Base-by-base conservation (phyloP, 2,888 invertebrate genomes). In the Colostygia pectinataria region DNA sequence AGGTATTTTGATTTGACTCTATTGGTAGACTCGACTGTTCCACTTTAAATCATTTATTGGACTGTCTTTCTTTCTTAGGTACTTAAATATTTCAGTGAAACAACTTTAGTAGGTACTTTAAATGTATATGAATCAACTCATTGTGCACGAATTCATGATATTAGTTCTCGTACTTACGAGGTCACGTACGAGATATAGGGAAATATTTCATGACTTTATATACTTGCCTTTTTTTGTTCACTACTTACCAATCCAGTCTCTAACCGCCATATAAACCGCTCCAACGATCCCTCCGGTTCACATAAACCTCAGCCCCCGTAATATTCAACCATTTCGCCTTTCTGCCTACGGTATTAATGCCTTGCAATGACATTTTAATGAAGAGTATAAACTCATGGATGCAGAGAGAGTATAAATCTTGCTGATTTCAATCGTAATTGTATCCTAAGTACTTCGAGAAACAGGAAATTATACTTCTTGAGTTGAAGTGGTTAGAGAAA, bases 311-410 rank as follows among this genome's bases (percentile, higher is more conserved):
- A 64, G 61, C 59, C 47, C 33, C 53, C 41, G 59, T 66, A 68
- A 66, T 71, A 69, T 71, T 72, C 63, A 62, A 63, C 63, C 66
- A 62, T 71, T 70, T 60, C 65, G 59, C 58, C 59, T 64, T 61
- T 68, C 64, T 63, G 56, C 57, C 61, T 62, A 51, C 65, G 59
- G 63, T 63, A 65, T 63, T 63, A 66, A 68, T 64, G 61, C 63
- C 61, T 64, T 65, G 64, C 64, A 67, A 69, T 67, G 68, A 63
- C 63, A 69, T 68, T 70, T 71, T 71, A 68, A 73, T 70, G 68
- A 68, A 67, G 58, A 60, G 55, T 58, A 66, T 68, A 67, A 69
- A 69, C 60, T 63, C 54, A 47, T 50, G 55, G 56, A 63, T 61
- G 59, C 57, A 64, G 54, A 57, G 53, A 42, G 47, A 45, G 50